Base-by-base conservation (phyloP, 2,888 invertebrate species). In the Tuberolachnus salignus region DNA sequence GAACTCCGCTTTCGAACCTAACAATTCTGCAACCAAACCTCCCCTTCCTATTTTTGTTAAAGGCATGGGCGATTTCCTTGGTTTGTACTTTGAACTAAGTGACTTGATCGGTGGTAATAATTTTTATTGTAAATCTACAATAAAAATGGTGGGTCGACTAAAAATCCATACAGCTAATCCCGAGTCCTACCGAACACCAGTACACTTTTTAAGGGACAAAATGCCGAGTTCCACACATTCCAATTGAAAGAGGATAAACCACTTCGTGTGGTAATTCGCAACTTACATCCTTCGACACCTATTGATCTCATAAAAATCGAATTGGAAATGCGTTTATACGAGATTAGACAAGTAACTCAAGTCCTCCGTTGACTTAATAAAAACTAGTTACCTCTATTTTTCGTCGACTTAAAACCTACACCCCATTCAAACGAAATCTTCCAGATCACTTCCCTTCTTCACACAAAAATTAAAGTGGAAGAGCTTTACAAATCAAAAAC, bases 81-180 rank as follows among this genome's bases (percentile, higher is more conserved):
- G 14, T 1, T 26, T 59, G 14, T 59, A 34, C 14, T 14, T 34
- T 13, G 26, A 1, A 59, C 16, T 59, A 59, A 59, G n/a, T n/a
- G n/a, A n/a, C n/a, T n/a, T n/a, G n/a, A n/a, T n/a, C n/a, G n/a
- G n/a, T n/a, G n/a, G n/a, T 11, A 13, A 57, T 21, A 57, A 57
- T 23, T 57, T 57, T 57, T 57, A 21, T 57, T 57, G 23, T 13
- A 59, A 59, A 59, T 59, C 34, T 11, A 26, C 59, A n/a, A n/a
- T n/a, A n/a, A n/a, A n/a, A n/a, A n/a, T n/a, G 26, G 14, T 34
- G 26, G 26, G 16, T 26, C 13, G 34, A 59, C 34, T 59, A 14
- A 59, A 26, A 59, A 59, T 59, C 16, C 59, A 59, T 14, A 59
- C 59, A 26, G 26, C 34, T 13, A 74, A 53, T n/a, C 64, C 53